Base-by-base conservation (phyloP, 2,797 vertebrate species). In the Phalloptychus januarius region DNA sequence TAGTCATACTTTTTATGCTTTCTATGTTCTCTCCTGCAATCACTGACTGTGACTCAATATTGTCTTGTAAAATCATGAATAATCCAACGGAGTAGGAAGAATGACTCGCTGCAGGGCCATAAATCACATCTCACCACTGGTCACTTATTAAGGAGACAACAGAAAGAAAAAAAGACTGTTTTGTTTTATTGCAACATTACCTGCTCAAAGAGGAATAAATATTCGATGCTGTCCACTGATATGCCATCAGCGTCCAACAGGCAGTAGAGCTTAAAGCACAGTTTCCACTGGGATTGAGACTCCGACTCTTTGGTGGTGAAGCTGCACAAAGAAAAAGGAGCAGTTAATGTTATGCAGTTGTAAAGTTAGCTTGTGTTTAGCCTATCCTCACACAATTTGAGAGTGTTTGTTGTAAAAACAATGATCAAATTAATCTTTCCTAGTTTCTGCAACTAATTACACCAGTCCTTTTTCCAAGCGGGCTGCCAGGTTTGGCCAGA, bases 231-330 rank as follows among this genome's bases (percentile, higher is more conserved):
- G 87, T 98, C 97, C 12, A 95, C 95, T 0, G 96, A 96, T 87
- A 98, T 96, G 12, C 92, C 94, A 82, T 98, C 97, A 0, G 95
- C 95, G 65, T 97, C 97, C 92, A 99, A 86, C 83, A 97, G 96
- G 78, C 97, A 97, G 74, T 98, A 98, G 81, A 98, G 96, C 82
- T 97, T 98, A 94, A 99, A 97, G 90, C 96, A 97, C 74, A 99
- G 95, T 71, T 95, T 96, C 94, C 96, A 96, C 0, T 95, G 95
- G 0, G 94, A 86, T 78, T 96, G 96, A 20, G 95, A 89, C 76
- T 95, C 95, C 0, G 92, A 86, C 83, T 97, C 96, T 88, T 97
- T 96, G 48, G 91, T 91, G 0, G 96, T 95, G 85, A 96, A 87
- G 92, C 97, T 99, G 94, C 4, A 44, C 72, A 84, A 63, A 69